These are phyloP conservation scores for Prietella phreatophila DNA, from an alignment of 2,113 vertebrate species.

Conservation along the genomic window DNA sequence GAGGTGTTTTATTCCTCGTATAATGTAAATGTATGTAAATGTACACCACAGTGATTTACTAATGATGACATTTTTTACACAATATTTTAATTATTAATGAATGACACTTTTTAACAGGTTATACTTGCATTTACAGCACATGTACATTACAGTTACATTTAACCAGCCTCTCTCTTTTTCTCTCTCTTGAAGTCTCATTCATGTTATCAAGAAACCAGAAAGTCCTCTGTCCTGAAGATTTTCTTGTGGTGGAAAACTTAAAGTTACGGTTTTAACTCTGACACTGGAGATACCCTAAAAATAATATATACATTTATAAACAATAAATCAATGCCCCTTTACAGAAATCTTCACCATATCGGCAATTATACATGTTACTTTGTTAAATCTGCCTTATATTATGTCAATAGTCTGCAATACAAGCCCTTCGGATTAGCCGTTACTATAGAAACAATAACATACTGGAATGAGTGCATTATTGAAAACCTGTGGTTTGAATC, in stretches of 20 bases:
- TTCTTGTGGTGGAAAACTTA: background rate
- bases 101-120: background rate
- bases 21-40: no score
- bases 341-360: background rate
- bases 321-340: background rate
- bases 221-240: background rate
- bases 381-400: background rate
- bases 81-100: background rate
- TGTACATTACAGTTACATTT: background rate
- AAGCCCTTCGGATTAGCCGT: background rate
- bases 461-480: background rate
- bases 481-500: background rate
- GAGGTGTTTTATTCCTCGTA: background rate
- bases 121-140: background rate
- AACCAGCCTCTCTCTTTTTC: background rate
- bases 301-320: no score
- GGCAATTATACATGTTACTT: background rate
- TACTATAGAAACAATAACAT: conserved; percentile 1
- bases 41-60: background rate
- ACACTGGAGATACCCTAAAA: background rate
- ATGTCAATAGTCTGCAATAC: no score
- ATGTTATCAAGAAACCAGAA: background rate
- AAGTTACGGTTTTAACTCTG: background rate
- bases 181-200: background rate
- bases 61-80: background rate